These are phyloP conservation scores for Oedothorax gibbosus DNA, from an alignment of 1,140 invertebrate genomes.

Conservation along the genomic window DNA sequence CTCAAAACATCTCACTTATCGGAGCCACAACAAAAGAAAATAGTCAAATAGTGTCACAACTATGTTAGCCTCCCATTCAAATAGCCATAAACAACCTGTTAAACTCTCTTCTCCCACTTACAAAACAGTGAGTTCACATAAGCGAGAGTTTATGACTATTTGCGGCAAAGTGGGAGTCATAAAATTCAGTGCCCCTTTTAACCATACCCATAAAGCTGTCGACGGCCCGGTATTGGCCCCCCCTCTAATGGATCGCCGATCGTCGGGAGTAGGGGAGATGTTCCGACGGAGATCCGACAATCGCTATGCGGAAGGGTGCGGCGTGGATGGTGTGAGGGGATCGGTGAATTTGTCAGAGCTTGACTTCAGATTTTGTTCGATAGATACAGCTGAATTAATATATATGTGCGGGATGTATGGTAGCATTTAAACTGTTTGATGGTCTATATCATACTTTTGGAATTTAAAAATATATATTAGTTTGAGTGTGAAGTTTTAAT, in stretches of 20 bases:
- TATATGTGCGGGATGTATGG: too few species aligned
- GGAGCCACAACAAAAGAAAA: slow-evolving; percentile 5
- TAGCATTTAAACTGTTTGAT: neutral
- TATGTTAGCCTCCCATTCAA: neutral
- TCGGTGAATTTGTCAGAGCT: neutral
- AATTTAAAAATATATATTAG: neutral
- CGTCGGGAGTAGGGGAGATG: neutral
- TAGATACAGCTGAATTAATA: too few species aligned
- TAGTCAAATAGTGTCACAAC: slow-evolving; percentile 2
- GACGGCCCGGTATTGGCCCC: slow-evolving; percentile 11
- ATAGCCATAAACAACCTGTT: slow-evolving; percentile 61
- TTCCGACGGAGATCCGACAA: neutral
- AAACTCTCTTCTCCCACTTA: slow-evolving; percentile 18
- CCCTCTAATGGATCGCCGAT: slow-evolving; percentile 3
- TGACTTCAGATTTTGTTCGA: neutral
- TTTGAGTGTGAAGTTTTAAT: neutral
- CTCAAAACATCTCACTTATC: slow-evolving; percentile 2
- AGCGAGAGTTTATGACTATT: slow-evolving; percentile 52
- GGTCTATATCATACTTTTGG: neutral
- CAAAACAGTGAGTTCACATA: slow-evolving; percentile 47
- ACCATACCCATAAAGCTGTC: slow-evolving; percentile 51
- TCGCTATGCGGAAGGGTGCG: slow-evolving; percentile 30
- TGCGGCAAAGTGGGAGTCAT: slow-evolving; percentile 52
- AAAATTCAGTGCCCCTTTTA: slow-evolving; percentile 58
- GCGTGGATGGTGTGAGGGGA: neutral